A percentile compares a stretch with the other conserved stretches of the same genome.
Evolutionary conservation across 2,797 vertebrate genomes (phyloP).

Genomic region (Simalia tracyae): DNA sequence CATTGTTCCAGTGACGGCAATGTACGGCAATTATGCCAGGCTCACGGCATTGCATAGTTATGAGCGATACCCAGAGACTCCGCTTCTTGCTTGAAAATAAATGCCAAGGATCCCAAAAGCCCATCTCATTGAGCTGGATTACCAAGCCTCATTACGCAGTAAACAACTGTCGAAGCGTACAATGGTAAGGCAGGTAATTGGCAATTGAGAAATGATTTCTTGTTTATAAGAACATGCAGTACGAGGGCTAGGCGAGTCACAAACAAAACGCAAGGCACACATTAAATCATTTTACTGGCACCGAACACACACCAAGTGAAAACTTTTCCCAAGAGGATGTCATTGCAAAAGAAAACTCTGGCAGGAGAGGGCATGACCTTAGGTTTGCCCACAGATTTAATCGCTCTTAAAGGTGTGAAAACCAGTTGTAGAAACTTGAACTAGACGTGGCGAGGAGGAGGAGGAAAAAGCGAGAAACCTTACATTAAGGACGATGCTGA

Average conservation of each 20-base stretch:
- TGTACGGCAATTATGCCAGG: conserved; percentile 10
- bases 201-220: conserved; percentile 32
- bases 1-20: background rate
- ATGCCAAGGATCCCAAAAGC: background rate
- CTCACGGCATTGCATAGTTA: conserved; percentile 5
- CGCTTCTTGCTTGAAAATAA: conserved; percentile 1
- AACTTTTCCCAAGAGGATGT: background rate
- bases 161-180: conserved; percentile 12
- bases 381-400: background rate
- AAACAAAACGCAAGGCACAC: conserved; percentile 24
- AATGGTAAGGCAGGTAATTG: conserved; percentile 32
- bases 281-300: conserved; percentile 31
- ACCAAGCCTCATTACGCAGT: background rate
- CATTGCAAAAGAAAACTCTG: conserved; percentile 12
- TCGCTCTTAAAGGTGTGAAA: conserved; percentile 1
- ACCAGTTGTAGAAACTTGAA: background rate
- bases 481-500: background rate
- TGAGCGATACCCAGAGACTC: background rate
- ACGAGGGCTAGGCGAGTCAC: background rate
- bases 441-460: accelerated
- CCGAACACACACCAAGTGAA: background rate
- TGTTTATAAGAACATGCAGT: conserved; percentile 29
- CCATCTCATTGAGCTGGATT: conserved; percentile 5
- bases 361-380: conserved; percentile 11
- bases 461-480: background rate